Conservation (phyloP, 2,113 vertebrate species). For the Morone saxatilis region DNA sequence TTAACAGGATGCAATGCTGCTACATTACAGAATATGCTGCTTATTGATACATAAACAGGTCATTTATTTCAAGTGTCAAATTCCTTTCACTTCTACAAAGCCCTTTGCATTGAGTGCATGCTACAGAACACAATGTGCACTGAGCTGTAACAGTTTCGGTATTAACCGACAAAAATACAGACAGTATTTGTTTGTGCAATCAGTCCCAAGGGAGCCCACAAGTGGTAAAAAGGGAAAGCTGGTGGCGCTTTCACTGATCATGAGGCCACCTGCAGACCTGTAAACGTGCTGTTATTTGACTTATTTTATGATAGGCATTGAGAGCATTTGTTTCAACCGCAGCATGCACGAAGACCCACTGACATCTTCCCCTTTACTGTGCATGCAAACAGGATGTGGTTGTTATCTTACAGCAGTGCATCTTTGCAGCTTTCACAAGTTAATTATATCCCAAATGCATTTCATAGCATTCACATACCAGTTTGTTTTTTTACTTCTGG, state of each 20-base stretch:
- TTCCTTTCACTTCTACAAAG: not conserved
- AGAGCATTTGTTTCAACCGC: slow-evolving; percentile 37
- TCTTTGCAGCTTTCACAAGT: slow-evolving; percentile 3
- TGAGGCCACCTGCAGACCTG: slow-evolving; percentile 64
- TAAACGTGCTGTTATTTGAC: slow-evolving; percentile 48
- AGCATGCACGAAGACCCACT: slow-evolving; percentile 9
- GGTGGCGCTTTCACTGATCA: slow-evolving; percentile 53
- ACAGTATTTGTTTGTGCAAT: slow-evolving; percentile 43
- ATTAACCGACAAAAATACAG: slow-evolving; percentile 53
- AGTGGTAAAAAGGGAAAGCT: slow-evolving; percentile 65
- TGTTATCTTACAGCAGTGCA: not conserved
- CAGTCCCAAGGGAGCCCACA: slow-evolving; percentile 45
- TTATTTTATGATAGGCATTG: slow-evolving; percentile 41
- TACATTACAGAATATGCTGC: not conserved
- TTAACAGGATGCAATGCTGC: not conserved
- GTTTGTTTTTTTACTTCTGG: slow-evolving; percentile 8
- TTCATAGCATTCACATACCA: not conserved
- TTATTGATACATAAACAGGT: not conserved
- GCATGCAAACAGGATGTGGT: slow-evolving; percentile 49
- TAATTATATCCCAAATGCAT: slow-evolving; percentile 2
- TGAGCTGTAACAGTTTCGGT: slow-evolving; percentile 56
- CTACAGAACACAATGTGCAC: slow-evolving; percentile 19
- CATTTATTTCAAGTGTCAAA: not conserved
- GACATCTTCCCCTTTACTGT: slow-evolving; percentile 37
- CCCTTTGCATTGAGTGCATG: not conserved